Evolutionary conservation across 2,888 invertebrate species (phyloP).

Genomic region (Apodemia mormo): DNA sequence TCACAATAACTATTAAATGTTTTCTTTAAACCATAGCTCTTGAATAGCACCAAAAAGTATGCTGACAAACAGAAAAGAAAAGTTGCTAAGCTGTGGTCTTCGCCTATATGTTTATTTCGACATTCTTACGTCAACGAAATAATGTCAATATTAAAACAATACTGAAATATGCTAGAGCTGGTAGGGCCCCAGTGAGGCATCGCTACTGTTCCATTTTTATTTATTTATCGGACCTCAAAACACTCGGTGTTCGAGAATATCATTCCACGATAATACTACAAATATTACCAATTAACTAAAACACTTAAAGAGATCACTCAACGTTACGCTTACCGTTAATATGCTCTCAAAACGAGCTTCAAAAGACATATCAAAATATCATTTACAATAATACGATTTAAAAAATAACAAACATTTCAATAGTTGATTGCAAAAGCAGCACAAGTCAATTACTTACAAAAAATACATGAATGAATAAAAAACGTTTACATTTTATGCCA

Average conservation of each 20-base stretch:
- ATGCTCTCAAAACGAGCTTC: slow-evolving; percentile 21
- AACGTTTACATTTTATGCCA: no score
- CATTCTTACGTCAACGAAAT: no score
- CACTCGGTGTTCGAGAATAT: background rate
- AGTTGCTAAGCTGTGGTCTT: no score
- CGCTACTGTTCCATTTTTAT: background rate
- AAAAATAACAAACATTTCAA: slow-evolving; percentile 17
- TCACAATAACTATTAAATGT: no score
- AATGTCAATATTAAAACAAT: no score
- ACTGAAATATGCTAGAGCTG: no score
- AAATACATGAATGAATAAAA: background rate
- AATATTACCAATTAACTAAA: slow-evolving; percentile 3
- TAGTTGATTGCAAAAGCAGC: background rate
- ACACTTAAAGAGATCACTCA: slow-evolving; percentile 21
- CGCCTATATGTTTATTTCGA: no score
- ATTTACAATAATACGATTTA: slow-evolving; percentile 24
- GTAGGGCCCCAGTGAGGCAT: no score
- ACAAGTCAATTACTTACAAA: background rate
- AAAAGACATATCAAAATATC: slow-evolving; percentile 36
- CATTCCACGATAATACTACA: slow-evolving; percentile 7
- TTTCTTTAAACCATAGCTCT: no score
- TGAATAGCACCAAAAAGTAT: no score
- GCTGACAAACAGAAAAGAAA: no score
- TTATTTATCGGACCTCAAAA: background rate
- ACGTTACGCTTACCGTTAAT: slow-evolving; percentile 12